These are phyloP conservation scores for Syndactyla subalaris DNA, from an alignment of 2,797 vertebrate species.

Conservation along the genomic window DNA sequence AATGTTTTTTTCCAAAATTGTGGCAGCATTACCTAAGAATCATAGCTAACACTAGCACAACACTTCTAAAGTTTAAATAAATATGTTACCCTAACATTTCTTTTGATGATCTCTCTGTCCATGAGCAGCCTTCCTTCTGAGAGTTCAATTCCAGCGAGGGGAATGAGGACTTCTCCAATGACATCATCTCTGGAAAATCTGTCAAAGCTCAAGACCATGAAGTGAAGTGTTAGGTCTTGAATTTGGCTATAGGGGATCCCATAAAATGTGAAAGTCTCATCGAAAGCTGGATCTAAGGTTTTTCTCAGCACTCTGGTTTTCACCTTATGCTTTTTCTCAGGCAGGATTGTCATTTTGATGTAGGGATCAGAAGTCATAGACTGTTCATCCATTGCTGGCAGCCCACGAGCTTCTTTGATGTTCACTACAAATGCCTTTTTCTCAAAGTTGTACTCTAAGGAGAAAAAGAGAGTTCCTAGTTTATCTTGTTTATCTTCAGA, in stretches of 20 bases:
- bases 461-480: constrained; percentile 92
- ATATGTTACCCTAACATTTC: constrained; percentile 90
- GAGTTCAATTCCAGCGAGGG: constrained; percentile 89
- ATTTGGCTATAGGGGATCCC: constrained; percentile 91
- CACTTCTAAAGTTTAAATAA: neutral
- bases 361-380: constrained; percentile 98
- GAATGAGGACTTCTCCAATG: constrained; percentile 95
- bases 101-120: constrained; percentile 96
- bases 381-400: constrained; percentile 96
- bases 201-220: constrained; percentile 96
- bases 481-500: constrained; percentile 86
- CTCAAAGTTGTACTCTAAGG: constrained; percentile 95
- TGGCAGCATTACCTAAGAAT: neutral
- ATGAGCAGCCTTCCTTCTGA: constrained; percentile 90
- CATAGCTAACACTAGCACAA: neutral
- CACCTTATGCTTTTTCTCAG: constrained; percentile 97
- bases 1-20: neutral
- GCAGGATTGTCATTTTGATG: constrained; percentile 96
- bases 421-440: constrained; percentile 96
- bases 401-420: constrained; percentile 93
- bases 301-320: constrained; percentile 97
- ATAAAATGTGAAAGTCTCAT: constrained; percentile 98
- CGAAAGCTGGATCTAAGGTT: constrained; percentile 95
- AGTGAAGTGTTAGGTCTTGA: constrained; percentile 91
- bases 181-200: constrained; percentile 96